A percentile compares a stretch with the other conserved stretches of the same genome.
phyloP scores from a whole-genome alignment of 2,888 invertebrate genomes.

The Drosophila sordidula region DNA sequence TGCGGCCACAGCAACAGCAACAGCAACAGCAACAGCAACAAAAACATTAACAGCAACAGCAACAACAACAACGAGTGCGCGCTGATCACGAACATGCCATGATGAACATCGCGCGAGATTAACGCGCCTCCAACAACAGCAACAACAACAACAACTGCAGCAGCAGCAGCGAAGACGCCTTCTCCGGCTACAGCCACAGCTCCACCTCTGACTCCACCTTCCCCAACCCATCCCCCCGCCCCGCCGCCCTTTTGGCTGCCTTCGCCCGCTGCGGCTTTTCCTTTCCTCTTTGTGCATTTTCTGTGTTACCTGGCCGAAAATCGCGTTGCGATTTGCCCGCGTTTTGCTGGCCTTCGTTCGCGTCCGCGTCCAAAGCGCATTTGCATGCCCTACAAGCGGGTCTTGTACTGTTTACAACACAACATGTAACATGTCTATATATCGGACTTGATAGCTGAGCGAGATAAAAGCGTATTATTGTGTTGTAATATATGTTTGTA shows the following conservation, averaged over 20 bases:
- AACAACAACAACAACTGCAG: slow-evolving; percentile 8
- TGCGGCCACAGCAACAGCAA: slow-evolving; percentile 33
- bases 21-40: slow-evolving; percentile 23
- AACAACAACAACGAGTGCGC: slow-evolving; percentile 33
- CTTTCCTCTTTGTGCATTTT: slow-evolving; percentile 16
- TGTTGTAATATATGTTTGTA: no score
- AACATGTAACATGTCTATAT: neutral
- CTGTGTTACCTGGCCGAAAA: slow-evolving; percentile 22
- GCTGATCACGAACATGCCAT: slow-evolving; percentile 74
- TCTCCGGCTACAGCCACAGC: slow-evolving; percentile 8
- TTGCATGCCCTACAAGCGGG: neutral
- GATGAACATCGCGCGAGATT: slow-evolving; percentile 79
- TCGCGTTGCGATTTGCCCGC: slow-evolving; percentile 51
- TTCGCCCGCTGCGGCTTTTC: slow-evolving; percentile 9
- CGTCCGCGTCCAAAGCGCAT: slow-evolving; percentile 25
- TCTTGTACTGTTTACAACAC: neutral
- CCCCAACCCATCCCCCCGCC: slow-evolving; percentile 5
- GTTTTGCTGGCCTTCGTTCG: slow-evolving; percentile 71
- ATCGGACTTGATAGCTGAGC: no score
- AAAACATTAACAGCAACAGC: slow-evolving; percentile 4
- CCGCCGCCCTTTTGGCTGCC: slow-evolving; percentile 40
- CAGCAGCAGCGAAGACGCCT: slow-evolving; percentile 40
- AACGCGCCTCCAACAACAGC: slow-evolving; percentile 55
- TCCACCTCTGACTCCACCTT: slow-evolving; percentile 10
- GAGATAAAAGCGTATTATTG: no score